Conservation (phyloP, 2,797 vertebrate species). For the Meda fulgida region DNA sequence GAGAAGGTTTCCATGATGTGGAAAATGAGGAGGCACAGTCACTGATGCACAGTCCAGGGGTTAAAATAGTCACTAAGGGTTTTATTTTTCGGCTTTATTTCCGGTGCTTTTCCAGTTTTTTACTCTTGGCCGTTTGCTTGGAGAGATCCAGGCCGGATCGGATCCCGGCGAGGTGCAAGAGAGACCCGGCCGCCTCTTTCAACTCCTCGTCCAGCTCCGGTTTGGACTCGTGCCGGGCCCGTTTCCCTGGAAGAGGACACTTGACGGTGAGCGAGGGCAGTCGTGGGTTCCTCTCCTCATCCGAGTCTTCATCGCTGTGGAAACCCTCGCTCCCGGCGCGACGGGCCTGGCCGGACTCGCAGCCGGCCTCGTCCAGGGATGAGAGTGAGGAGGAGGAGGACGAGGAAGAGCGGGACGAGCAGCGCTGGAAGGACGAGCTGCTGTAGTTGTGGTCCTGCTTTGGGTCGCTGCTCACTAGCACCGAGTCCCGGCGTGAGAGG, state of each 20-base stretch:
- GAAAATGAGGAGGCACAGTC: slow-evolving; percentile 78
- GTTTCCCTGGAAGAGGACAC: slow-evolving; percentile 79
- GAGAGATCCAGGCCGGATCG: slow-evolving; percentile 88
- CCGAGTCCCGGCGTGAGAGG: slow-evolving; percentile 78
- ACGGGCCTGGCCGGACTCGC: slow-evolving; percentile 83
- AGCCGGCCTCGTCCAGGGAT: slow-evolving; percentile 89
- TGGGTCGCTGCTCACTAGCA: slow-evolving; percentile 87
- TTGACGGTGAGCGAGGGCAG: slow-evolving; percentile 65
- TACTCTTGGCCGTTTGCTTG: slow-evolving; percentile 90
- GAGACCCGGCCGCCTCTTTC: slow-evolving; percentile 94
- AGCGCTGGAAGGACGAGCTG: slow-evolving; percentile 88
- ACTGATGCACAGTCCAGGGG: slow-evolving; percentile 72
- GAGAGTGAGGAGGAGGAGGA: slow-evolving; percentile 82
- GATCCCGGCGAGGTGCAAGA: slow-evolving; percentile 96
- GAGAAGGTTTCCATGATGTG: slow-evolving; percentile 81
- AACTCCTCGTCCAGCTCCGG: slow-evolving; percentile 96
- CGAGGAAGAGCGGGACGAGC: slow-evolving; percentile 85
- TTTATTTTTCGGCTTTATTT: slow-evolving; percentile 76
- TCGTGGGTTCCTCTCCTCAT: slow-evolving; percentile 79
- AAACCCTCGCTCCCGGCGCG: slow-evolving; percentile 93
- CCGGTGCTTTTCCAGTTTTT: slow-evolving; percentile 83
- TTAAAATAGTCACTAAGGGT: slow-evolving; percentile 2
- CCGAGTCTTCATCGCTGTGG: slow-evolving; percentile 93
- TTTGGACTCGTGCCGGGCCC: slow-evolving; percentile 79
- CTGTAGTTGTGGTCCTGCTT: slow-evolving; percentile 98